Evolutionary conservation across 2,113 vertebrate genomes (phyloP).

Genomic region (Siniperca chuatsi): DNA sequence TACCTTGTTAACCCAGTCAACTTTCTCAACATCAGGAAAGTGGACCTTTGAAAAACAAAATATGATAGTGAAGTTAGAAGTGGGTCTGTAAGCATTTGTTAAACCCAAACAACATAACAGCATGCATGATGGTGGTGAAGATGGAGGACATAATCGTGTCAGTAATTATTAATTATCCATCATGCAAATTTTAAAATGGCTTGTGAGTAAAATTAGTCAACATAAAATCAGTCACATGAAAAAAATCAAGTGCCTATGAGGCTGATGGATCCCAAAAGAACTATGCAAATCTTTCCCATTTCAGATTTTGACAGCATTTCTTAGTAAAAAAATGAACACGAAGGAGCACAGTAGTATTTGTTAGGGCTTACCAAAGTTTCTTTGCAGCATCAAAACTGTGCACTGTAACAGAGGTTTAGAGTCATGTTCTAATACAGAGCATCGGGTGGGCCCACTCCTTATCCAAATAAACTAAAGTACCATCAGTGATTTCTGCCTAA

Average conservation of each 20-base stretch:
- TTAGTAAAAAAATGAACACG: not conserved
- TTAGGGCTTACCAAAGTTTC: slow-evolving; percentile 31
- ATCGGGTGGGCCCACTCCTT: not conserved
- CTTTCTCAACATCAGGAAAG: slow-evolving; percentile 93
- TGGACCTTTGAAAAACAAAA: slow-evolving; percentile 84
- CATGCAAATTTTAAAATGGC: slow-evolving; percentile 12
- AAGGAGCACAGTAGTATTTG: not conserved
- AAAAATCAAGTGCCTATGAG: not conserved
- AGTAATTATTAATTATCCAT: slow-evolving; percentile 1
- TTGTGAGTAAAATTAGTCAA: not conserved
- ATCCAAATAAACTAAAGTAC: not conserved
- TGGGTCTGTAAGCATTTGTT: not conserved
- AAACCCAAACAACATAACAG: not conserved
- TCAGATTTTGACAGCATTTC: slow-evolving; percentile 1
- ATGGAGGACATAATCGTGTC: not conserved
- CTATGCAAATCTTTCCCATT: not conserved
- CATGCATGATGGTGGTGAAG: slow-evolving; percentile 20
- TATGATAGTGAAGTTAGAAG: not conserved
- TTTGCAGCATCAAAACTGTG: slow-evolving; percentile 28
- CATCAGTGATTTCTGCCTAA: not conserved
- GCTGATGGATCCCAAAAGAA: not conserved
- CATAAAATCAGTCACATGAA: not conserved
- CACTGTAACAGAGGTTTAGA: slow-evolving; percentile 28
- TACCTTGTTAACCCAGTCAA: slow-evolving; percentile 98
- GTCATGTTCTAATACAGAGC: slow-evolving; percentile 13